Base-by-base conservation (phyloP, 2,888 invertebrate species). In the Notocelia uddmanniana region DNA sequence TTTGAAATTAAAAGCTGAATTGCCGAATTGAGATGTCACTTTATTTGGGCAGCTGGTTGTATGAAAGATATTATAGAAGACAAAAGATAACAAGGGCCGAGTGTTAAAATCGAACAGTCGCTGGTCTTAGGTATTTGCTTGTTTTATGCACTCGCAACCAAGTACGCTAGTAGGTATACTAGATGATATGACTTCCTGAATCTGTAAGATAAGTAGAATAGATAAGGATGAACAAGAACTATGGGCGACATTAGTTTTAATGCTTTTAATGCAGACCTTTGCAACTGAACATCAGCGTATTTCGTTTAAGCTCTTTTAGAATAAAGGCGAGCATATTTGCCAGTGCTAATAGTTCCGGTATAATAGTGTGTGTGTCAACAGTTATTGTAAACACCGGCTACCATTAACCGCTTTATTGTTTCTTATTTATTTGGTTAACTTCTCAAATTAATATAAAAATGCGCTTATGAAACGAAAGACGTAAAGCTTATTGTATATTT, bases 21-120 rank as follows among this genome's bases (percentile, higher is more conserved):
- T 34, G 60, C 66, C 45, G 45, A 57, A 72, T 72, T 57, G 60
- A 72, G 72, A 72, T 62, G 72, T 68, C 72, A 68, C 31, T 60
- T 62, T 72, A 48, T 72, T 72, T 72, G 55, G 11, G 26, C 67
- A 72, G 67, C 55, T 68, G 72, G 41, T 45, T 45, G 45, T 26
- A 63, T 31, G 41, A 23, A 18, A 21, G 5, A 13, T 54, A 48
- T 3, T 31, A 8, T 26, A 11, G 9, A 8, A n/a, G n/a, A 31
- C 19, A 55, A 67, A 71, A 67, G 52, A 58, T 52, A 70, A 21
- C 11, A 71, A 67, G 60, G 2, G 59, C 21, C 59, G 9, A 21
- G 19, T 2, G 19, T n/a, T n/a, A n/a, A n/a, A n/a, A n/a, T n/a
- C n/a, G n/a, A n/a, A n/a, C n/a, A n/a, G n/a, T n/a, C n/a, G n/a